Evolutionary conservation across 64 coral and sea anemone genomes (phyloP).

Genomic region (Porites australiensis): DNA sequence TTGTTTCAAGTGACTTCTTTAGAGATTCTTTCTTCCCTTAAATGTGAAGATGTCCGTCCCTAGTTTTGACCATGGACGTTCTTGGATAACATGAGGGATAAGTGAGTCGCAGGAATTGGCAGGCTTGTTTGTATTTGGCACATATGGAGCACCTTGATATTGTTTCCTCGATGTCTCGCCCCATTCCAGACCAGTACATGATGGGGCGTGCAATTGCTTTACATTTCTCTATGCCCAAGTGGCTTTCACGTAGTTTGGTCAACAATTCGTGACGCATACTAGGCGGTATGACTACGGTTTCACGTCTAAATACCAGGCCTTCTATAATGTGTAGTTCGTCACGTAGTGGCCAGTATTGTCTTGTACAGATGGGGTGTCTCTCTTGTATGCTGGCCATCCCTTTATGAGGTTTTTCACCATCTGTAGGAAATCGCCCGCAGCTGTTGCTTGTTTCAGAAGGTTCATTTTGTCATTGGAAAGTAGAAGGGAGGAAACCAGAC

Average conservation of each 20-base stretch:
- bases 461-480: slow-evolving; percentile 9
- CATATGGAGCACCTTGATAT: slow-evolving; percentile 62
- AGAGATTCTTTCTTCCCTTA: slow-evolving; percentile 6
- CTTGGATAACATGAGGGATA: background rate
- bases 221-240: slow-evolving; percentile 72
- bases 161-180: slow-evolving; percentile 57
- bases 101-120: slow-evolving; percentile 22
- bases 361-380: slow-evolving; percentile 20
- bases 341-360: slow-evolving; percentile 49
- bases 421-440: background rate
- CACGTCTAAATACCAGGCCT: slow-evolving; percentile 55
- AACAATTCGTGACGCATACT: slow-evolving; percentile 59
- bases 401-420: slow-evolving; percentile 42
- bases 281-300: slow-evolving; percentile 51
- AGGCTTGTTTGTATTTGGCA: slow-evolving; percentile 58
- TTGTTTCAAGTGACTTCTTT: slow-evolving; percentile 1
- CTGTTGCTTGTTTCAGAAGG: slow-evolving; percentile 40
- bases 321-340: slow-evolving; percentile 65
- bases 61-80: slow-evolving; percentile 18
- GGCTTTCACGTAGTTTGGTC: slow-evolving; percentile 54
- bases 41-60: slow-evolving; percentile 53
- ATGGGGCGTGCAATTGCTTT: slow-evolving; percentile 46
- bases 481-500: slow-evolving; percentile 40
- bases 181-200: slow-evolving; percentile 80
- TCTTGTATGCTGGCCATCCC: slow-evolving; percentile 39